Percentiles rank a stretch among this genome's conserved stretches.
These are phyloP conservation scores for Manis pentadactyla DNA, from an alignment of 2,797 vertebrate genomes.

Conservation along the genomic window DNA sequence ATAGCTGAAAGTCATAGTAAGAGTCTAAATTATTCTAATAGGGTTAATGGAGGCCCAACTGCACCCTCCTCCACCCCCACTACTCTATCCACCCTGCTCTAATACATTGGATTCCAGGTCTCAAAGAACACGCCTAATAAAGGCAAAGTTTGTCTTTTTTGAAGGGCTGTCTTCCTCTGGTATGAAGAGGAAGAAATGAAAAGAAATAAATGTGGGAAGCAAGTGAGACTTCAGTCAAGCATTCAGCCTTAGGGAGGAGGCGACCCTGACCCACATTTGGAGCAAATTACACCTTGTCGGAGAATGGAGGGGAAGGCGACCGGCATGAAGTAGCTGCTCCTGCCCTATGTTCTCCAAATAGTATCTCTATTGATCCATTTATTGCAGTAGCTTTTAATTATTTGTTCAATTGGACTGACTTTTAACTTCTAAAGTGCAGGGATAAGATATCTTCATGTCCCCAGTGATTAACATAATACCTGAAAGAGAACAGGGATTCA, in stretches of 20 bases:
- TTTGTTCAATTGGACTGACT: neutral
- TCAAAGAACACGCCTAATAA: neutral
- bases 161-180: too few species aligned
- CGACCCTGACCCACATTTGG: neutral
- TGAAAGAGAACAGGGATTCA: slow-evolving; percentile 32
- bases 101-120: neutral
- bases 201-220: neutral
- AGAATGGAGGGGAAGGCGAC: neutral
- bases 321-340: neutral
- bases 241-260: neutral
- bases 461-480: slow-evolving; percentile 9
- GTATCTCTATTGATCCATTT: neutral
- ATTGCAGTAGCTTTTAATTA: slow-evolving; percentile 36
- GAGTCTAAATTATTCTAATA: neutral
- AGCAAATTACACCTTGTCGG: neutral
- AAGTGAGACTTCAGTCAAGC: neutral
- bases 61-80: neutral
- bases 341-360: neutral
- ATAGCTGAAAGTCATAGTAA: neutral
- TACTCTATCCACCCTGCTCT: neutral
- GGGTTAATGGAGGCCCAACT: neutral
- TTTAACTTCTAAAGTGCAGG: slow-evolving; percentile 21
- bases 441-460: neutral
- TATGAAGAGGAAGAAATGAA: neutral
- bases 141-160: neutral